A percentile compares a stretch with the other conserved stretches of the same genome.
These are phyloP conservation scores for Marcusenius ussheri DNA, from an alignment of 2,113 vertebrate genomes.

Conservation along the genomic window DNA sequence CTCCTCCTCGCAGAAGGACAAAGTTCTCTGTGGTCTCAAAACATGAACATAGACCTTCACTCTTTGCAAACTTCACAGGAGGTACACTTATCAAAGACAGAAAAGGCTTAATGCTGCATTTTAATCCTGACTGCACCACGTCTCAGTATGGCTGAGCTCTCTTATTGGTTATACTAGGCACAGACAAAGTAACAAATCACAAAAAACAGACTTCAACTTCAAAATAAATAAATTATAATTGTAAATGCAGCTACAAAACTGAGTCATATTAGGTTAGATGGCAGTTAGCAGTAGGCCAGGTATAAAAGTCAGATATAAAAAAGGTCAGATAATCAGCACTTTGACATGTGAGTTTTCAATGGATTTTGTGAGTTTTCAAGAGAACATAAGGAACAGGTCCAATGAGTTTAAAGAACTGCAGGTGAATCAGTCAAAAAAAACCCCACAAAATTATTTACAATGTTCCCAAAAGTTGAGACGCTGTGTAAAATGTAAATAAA, in stretches of 20 bases:
- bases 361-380: neutral
- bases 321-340: neutral
- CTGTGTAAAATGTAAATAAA: neutral
- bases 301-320: neutral
- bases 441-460: neutral
- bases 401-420: neutral
- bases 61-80: conserved; percentile 8
- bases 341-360: neutral
- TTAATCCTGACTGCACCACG: conserved; percentile 26
- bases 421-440: neutral
- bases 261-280: neutral
- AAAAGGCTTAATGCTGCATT: conserved; percentile 33
- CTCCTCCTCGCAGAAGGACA: neutral
- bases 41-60: conserved; percentile 5
- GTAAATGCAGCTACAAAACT: neutral
- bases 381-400: neutral
- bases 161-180: neutral
- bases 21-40: neutral
- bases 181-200: neutral
- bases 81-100: conserved; percentile 32
- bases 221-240: neutral
- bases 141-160: neutral
- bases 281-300: neutral
- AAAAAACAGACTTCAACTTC: neutral
- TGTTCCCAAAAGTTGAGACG: neutral